Percentiles rank a stretch among this genome's conserved stretches.
Conservation (phyloP, 2,797 vertebrate species). For the Eulemur mongoz region DNA sequence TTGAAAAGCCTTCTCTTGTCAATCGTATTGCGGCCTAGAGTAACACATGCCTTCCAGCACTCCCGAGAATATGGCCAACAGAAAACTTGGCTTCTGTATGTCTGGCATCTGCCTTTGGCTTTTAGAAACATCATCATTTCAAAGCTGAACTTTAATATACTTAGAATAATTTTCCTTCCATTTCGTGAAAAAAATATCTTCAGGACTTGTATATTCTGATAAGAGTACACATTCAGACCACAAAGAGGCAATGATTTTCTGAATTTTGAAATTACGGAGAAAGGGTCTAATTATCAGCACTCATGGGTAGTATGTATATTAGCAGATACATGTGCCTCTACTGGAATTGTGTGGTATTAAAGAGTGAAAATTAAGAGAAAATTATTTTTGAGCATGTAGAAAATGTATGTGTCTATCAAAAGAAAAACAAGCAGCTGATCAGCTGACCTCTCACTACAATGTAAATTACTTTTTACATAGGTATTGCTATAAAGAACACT, state of each 20-base stretch:
- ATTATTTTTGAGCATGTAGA: not conserved
- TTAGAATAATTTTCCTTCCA: slow-evolving; percentile 6
- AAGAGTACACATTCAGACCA: not conserved
- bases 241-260: not conserved
- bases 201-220: not conserved
- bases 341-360: not conserved
- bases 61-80: not conserved
- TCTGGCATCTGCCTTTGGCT: not conserved
- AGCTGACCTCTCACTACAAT: not conserved
- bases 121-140: not conserved
- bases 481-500: not conserved
- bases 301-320: not conserved
- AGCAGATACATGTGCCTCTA: not conserved
- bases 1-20: not conserved
- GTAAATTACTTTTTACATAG: not conserved
- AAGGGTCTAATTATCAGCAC: not conserved
- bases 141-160: not conserved
- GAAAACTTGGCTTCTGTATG: not conserved
- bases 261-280: slow-evolving; percentile 2
- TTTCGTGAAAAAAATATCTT: slow-evolving; percentile 47
- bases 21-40: not conserved
- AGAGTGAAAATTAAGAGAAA: slow-evolving; percentile 12
- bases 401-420: not conserved
- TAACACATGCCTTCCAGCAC: not conserved
- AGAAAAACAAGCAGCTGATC: not conserved